These are phyloP conservation scores for Scolanthus callimorphus DNA, from an alignment of 92 coral and sea anemone genomes.

Conservation along the genomic window DNA sequence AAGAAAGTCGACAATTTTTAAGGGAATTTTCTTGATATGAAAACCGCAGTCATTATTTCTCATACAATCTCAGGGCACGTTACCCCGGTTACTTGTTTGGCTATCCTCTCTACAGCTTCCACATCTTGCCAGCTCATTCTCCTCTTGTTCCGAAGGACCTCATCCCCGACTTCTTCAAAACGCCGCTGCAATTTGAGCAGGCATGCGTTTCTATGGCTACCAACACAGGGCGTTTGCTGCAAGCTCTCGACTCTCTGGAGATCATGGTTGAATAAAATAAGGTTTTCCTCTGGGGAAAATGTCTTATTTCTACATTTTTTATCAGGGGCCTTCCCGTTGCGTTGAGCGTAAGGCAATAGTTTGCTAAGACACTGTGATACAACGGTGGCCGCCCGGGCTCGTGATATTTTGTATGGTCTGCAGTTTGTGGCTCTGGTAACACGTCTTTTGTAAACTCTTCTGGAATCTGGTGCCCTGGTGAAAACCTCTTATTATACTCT, in stretches of 20 bases:
- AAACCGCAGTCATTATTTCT: too few relatives aligned
- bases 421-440: background rate
- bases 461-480: constrained; percentile 3
- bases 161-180: background rate
- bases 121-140: background rate
- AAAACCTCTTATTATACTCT: constrained; percentile 10
- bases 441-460: background rate
- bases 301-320: background rate
- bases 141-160: background rate
- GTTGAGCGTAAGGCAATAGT: background rate
- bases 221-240: background rate
- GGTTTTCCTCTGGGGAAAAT: background rate
- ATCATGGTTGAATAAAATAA: background rate
- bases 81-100: too few relatives aligned
- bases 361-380: background rate
- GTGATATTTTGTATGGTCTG: too few relatives aligned
- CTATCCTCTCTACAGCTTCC: background rate
- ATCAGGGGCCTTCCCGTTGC: background rate
- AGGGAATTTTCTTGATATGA: too few relatives aligned
- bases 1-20: too few relatives aligned
- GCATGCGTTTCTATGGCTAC: background rate
- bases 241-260: background rate
- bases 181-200: background rate
- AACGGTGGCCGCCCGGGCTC: background rate
- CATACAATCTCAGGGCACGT: too few relatives aligned